Percentiles rank a stretch among this genome's conserved stretches.
These are phyloP conservation scores for Amniataba percoides DNA, from an alignment of 2,797 vertebrate genomes.

Conservation along the genomic window DNA sequence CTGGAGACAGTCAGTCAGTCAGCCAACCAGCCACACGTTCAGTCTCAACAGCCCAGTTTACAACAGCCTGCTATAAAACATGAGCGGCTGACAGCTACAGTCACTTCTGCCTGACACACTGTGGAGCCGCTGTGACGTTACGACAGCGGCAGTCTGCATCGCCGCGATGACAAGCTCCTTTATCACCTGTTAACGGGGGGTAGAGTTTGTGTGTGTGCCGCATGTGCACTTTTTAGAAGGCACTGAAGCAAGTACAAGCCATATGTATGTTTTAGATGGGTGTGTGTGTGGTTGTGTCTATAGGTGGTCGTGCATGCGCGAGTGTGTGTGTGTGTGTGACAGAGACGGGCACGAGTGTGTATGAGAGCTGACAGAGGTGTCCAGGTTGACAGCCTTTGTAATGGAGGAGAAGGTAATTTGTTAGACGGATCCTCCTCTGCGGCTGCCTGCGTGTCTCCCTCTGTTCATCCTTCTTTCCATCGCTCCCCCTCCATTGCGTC, in stretches of 20 bases:
- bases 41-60: constrained; percentile 62
- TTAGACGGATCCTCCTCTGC: constrained; percentile 82
- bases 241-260: constrained; percentile 43
- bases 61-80: constrained; percentile 73
- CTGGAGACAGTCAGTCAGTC: constrained; percentile 38
- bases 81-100: constrained; percentile 75
- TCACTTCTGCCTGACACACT: constrained; percentile 80
- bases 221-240: constrained; percentile 15
- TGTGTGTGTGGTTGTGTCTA: constrained; percentile 30
- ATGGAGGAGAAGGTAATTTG: constrained; percentile 89
- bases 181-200: constrained; percentile 84
- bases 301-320: constrained; percentile 30
- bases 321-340: constrained; percentile 17
- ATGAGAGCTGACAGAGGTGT: constrained; percentile 86
- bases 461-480: constrained; percentile 83
- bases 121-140: constrained; percentile 63
- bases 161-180: constrained; percentile 72
- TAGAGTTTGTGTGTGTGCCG: constrained; percentile 52
- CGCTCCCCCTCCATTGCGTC: constrained; percentile 69
- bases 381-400: constrained; percentile 87
- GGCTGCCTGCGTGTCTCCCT: constrained; percentile 81
- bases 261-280: constrained; percentile 14
- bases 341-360: constrained; percentile 77
- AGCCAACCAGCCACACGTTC: constrained; percentile 45
- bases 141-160: constrained; percentile 55